Evolutionary conservation across 1,140 invertebrate genomes (phyloP).

Genomic region (Kradibia gibbosae): DNA sequence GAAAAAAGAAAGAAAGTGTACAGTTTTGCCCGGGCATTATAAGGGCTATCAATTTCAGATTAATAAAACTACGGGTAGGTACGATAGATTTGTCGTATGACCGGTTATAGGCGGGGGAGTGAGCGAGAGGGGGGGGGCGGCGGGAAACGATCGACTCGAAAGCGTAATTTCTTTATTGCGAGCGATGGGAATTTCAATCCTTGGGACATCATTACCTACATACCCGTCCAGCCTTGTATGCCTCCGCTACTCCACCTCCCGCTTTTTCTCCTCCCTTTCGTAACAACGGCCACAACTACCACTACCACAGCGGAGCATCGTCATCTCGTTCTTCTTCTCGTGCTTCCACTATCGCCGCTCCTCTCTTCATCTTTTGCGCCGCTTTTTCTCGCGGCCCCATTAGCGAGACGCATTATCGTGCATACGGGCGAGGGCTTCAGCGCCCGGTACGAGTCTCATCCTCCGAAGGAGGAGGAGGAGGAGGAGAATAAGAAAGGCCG

Average conservation of each 20-base stretch:
- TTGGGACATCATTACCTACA: background rate
- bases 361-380: slow-evolving; percentile 4
- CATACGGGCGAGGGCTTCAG: background rate
- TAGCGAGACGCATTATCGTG: slow-evolving; percentile 44
- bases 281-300: too few relatives aligned
- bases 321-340: slow-evolving; percentile 2
- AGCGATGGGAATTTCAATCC: slow-evolving; percentile 24
- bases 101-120: too few relatives aligned
- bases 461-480: slow-evolving; percentile 17
- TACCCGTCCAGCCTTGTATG: background rate
- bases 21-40: background rate
- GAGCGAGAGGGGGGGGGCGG: too few relatives aligned
- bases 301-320: too few relatives aligned
- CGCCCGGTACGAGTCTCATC: slow-evolving; percentile 8
- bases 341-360: slow-evolving; percentile 19
- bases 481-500: slow-evolving; percentile 35
- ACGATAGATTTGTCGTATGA: background rate
- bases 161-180: slow-evolving; percentile 42
- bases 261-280: slow-evolving; percentile 28
- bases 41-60: background rate
- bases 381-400: slow-evolving; percentile 41
- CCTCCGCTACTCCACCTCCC: background rate
- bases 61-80: background rate
- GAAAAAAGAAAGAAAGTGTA: background rate
- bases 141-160: background rate